Conservation (phyloP, 2,888 invertebrate genomes). For the Ectemnius continuus region DNA sequence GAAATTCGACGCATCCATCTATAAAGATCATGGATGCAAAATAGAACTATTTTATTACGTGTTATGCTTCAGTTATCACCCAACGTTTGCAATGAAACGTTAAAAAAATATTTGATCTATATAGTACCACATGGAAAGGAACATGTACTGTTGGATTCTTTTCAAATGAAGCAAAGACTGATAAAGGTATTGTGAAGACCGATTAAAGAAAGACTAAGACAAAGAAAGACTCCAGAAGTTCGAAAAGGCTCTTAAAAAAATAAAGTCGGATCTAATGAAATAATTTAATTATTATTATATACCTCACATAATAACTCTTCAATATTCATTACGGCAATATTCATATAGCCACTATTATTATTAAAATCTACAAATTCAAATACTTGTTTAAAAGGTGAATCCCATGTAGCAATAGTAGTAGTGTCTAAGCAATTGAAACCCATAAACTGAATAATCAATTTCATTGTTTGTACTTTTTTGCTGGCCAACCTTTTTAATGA, state of each 20-base stretch:
- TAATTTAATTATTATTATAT: slow-evolving; percentile 61
- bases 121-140: slow-evolving; percentile 32
- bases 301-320: slow-evolving; percentile 37
- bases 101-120: slow-evolving; percentile 37
- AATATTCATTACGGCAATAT: slow-evolving; percentile 36
- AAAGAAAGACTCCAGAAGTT: slow-evolving; percentile 51
- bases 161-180: background rate
- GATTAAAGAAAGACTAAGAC: slow-evolving; percentile 21
- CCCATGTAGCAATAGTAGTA: slow-evolving; percentile 4
- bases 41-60: slow-evolving; percentile 42
- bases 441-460: no score
- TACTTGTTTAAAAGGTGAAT: slow-evolving; percentile 38
- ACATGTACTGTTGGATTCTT: slow-evolving; percentile 24
- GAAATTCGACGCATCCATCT: slow-evolving; percentile 14
- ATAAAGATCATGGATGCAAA: slow-evolving; percentile 33
- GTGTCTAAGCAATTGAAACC: no score
- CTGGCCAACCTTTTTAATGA: slow-evolving; percentile 37
- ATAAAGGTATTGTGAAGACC: no score
- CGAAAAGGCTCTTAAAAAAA: slow-evolving; percentile 64
- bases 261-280: slow-evolving; percentile 64
- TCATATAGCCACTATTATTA: slow-evolving; percentile 34
- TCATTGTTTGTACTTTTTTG: slow-evolving; percentile 55
- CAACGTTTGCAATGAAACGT: slow-evolving; percentile 11
- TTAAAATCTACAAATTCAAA: slow-evolving; percentile 41
- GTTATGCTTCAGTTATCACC: slow-evolving; percentile 17